phyloP scores from a whole-genome alignment of 1,140 invertebrate species.

The Sarcophaga bullata region DNA sequence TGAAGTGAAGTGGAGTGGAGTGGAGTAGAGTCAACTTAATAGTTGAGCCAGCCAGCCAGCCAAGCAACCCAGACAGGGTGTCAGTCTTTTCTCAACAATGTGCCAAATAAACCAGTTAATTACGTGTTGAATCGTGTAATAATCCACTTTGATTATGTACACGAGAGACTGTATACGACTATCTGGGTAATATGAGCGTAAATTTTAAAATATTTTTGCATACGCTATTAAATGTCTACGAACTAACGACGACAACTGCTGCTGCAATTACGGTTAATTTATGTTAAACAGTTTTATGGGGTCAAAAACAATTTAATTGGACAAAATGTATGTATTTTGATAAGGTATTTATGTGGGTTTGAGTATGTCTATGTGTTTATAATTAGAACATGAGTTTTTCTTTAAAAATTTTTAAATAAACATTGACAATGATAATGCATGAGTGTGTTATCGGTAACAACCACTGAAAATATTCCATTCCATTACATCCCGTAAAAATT shows the following conservation, averaged over 20 bases:
- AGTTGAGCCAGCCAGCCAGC: too few relatives aligned
- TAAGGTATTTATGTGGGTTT: too few relatives aligned
- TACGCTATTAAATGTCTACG: background rate
- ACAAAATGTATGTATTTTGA: too few relatives aligned
- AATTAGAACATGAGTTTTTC: too few relatives aligned
- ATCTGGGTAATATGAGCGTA: background rate
- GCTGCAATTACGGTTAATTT: background rate
- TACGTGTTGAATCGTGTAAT: background rate
- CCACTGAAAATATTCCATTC: too few relatives aligned
- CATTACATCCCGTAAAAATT: too few relatives aligned
- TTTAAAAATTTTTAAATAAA: too few relatives aligned
- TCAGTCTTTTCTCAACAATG: background rate
- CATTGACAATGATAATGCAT: too few relatives aligned
- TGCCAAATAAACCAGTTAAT: slow-evolving; percentile 14
- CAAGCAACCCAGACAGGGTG: background rate
- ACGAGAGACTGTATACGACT: background rate
- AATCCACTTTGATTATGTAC: background rate
- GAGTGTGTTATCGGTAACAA: too few relatives aligned
- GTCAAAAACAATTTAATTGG: background rate
- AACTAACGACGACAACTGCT: background rate
- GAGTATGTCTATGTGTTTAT: too few relatives aligned
- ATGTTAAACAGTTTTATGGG: background rate
- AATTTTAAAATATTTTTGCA: background rate
- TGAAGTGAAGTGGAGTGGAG: too few relatives aligned
- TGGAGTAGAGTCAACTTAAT: too few relatives aligned